A percentile compares a stretch with the other conserved stretches of the same genome.
Evolutionary conservation across 2,113 vertebrate species (phyloP).

Genomic region (Laticauda colubrina): DNA sequence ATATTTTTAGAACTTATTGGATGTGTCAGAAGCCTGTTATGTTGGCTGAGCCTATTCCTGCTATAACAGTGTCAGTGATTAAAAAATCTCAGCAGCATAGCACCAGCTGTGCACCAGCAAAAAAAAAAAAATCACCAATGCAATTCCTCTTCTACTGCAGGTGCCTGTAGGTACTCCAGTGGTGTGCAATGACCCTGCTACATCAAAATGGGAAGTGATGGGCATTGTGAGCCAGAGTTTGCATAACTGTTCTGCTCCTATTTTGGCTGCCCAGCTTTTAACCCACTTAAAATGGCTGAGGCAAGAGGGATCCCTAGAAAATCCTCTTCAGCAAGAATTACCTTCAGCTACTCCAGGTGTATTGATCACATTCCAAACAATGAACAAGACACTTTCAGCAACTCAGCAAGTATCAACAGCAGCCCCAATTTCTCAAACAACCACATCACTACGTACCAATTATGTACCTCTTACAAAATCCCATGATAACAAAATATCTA

Average conservation of each 20-base stretch:
- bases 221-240: constrained; percentile 8
- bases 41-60: not conserved
- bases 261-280: constrained; percentile 10
- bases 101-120: not conserved
- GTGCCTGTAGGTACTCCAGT: constrained; percentile 18
- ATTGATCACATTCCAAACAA: not conserved
- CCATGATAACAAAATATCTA: not conserved
- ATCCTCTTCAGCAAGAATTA: not conserved
- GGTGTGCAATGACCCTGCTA: not conserved
- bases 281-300: not conserved
- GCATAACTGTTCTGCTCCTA: not conserved
- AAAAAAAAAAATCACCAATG: not conserved
- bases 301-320: not conserved
- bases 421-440: not conserved
- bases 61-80: not conserved
- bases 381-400: not conserved
- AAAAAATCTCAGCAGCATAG: not conserved
- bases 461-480: not conserved
- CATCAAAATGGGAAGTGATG: not conserved
- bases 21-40: not conserved
- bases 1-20: not conserved
- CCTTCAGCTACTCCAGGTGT: not conserved
- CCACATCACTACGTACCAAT: not conserved
- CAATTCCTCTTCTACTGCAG: not conserved
- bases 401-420: not conserved